Conservation (phyloP, 2,113 vertebrate species). For the Myiagra hebetior region DNA sequence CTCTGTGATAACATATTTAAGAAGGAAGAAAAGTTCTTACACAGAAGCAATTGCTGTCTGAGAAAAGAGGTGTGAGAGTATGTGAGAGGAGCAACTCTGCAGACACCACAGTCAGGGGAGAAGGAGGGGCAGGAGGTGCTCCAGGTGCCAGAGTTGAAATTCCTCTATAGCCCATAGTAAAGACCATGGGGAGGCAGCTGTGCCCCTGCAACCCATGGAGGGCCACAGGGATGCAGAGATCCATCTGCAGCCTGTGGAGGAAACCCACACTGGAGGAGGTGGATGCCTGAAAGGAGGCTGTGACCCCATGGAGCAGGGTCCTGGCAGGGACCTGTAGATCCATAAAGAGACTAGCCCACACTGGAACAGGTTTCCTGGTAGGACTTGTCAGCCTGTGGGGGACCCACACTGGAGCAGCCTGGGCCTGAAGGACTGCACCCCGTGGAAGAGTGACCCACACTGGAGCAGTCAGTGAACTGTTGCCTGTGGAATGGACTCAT, state of each 20-base stretch:
- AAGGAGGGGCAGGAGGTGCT: background rate
- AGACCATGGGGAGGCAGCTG: background rate
- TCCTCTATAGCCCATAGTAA: background rate
- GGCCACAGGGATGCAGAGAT: background rate
- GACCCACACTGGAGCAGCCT: background rate
- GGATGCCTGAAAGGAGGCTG: background rate
- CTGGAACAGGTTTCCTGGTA: background rate
- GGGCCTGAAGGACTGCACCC: background rate
- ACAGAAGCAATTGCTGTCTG: background rate
- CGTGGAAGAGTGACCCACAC: background rate
- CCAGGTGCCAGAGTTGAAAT: fast-evolving
- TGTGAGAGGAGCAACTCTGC: background rate
- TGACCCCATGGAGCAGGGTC: background rate
- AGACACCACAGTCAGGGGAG: fast-evolving
- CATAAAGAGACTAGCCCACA: background rate
- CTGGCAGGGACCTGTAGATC: background rate
- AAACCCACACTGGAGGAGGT: background rate
- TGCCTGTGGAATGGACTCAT: background rate
- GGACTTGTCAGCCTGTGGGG: background rate
- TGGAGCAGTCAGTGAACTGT: background rate
- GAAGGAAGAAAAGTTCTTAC: background rate
- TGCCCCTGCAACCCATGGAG: background rate
- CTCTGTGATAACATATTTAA: background rate
- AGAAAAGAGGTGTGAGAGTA: background rate
- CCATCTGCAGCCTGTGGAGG: background rate